A percentile compares a stretch with the other conserved stretches of the same genome.
phyloP scores from a whole-genome alignment of 2,113 vertebrate species.

The Petromus typicus region DNA sequence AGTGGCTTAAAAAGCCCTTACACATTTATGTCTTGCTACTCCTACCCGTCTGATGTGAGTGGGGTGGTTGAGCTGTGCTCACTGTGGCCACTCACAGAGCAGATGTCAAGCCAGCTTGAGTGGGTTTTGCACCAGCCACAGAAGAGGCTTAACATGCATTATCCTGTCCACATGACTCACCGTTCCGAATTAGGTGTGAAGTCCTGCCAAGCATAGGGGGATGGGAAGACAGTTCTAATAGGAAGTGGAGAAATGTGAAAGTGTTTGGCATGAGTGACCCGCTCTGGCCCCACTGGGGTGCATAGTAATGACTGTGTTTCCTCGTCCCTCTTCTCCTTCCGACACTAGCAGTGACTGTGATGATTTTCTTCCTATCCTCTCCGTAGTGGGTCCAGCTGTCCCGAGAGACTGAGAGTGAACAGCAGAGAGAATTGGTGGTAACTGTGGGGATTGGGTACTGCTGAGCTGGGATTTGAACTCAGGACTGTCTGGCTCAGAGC shows the following conservation, averaged over 20 bases:
- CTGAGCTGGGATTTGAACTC: background rate
- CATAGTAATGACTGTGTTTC: background rate
- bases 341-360: background rate
- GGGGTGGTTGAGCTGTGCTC: background rate
- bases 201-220: background rate
- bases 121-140: background rate
- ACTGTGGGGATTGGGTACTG: background rate
- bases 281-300: rapidly evolving
- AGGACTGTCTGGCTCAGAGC: background rate
- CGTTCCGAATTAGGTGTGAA: background rate
- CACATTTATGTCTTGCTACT: background rate
- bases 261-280: background rate
- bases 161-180: background rate
- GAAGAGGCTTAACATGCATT: background rate
- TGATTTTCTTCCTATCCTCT: background rate
- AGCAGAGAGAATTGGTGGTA: background rate
- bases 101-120: background rate
- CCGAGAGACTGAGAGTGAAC: background rate
- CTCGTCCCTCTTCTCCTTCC: no score
- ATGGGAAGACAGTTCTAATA: background rate
- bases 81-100: background rate
- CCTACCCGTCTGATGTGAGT: background rate
- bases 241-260: background rate
- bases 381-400: background rate
- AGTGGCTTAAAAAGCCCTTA: background rate